phyloP scores from a whole-genome alignment of 2,888 invertebrate genomes.

The Anthoptus insignis region DNA sequence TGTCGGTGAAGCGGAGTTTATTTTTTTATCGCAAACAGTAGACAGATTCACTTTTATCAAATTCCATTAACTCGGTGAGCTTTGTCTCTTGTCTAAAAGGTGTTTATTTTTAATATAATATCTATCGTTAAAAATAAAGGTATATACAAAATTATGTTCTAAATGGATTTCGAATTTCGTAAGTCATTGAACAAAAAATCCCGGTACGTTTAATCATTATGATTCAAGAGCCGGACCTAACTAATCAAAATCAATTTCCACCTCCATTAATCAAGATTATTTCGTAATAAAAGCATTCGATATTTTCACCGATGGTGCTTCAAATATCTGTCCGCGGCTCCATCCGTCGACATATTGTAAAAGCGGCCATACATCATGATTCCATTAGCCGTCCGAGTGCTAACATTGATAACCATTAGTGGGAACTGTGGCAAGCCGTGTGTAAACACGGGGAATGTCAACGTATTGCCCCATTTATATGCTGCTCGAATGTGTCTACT shows the following conservation, averaged over 20 bases:
- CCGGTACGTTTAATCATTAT: neutral
- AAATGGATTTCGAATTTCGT: no score
- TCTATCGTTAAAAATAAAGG: no score
- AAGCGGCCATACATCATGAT: conserved; percentile 30
- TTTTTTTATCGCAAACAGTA: no score
- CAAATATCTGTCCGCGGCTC: neutral
- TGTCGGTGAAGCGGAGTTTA: no score
- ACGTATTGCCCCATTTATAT: neutral
- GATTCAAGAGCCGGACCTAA: neutral
- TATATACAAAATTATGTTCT: no score
- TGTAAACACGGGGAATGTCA: conserved; percentile 11
- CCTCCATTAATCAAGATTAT: neutral
- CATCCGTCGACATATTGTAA: conserved; percentile 25
- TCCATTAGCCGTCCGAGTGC: conserved; percentile 30
- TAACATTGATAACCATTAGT: conserved; percentile 19
- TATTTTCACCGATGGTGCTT: neutral
- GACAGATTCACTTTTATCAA: no score
- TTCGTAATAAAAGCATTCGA: neutral
- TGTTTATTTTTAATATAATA: no score
- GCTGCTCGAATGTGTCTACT: neutral
- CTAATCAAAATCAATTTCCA: neutral
- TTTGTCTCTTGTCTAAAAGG: no score
- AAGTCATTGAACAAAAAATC: neutral
- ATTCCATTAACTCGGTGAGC: no score
- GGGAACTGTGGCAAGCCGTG: conserved; percentile 6